Evolutionary conservation across 2,888 invertebrate species (phyloP).

Genomic region (Drosophila lutescens): DNA sequence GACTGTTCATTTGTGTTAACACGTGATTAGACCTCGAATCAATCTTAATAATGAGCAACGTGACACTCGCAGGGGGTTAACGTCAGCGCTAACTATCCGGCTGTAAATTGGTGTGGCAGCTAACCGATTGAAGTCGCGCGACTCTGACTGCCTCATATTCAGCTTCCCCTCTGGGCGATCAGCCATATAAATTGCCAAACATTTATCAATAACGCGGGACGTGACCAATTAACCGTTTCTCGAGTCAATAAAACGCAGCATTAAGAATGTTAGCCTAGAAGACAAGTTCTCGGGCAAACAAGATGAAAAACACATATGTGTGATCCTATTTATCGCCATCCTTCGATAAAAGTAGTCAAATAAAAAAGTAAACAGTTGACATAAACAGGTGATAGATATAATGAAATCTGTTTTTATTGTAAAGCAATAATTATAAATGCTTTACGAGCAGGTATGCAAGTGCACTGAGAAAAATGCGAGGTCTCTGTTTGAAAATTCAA

Average conservation of each 20-base stretch:
- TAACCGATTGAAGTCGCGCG: conserved; percentile 76
- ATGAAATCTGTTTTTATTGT: conserved; percentile 9
- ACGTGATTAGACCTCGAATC: conserved; percentile 75
- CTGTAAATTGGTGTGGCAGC: conserved; percentile 49
- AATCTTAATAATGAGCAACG: conserved; percentile 75
- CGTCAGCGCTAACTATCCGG: conserved; percentile 10
- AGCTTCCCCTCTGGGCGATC: conserved; percentile 15
- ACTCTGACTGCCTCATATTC: conserved; percentile 60
- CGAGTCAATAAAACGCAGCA: conserved; percentile 57
- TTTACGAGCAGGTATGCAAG: background rate
- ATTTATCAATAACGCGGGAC: conserved; percentile 68
- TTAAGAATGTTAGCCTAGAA: conserved; percentile 14
- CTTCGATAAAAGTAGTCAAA: conserved; percentile 24
- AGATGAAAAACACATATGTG: conserved; percentile 24
- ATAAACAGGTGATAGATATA: conserved; percentile 22
- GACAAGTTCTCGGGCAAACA: conserved; percentile 12
- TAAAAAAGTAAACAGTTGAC: conserved; percentile 19
- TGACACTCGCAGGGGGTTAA: conserved; percentile 53
- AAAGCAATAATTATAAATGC: background rate
- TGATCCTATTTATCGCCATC: conserved; percentile 16
- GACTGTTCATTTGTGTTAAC: conserved; percentile 77
- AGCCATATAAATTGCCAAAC: conserved; percentile 65
- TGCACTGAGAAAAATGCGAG: background rate
- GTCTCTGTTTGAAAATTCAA: too few species aligned
- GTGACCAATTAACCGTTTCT: conserved; percentile 71